Evolutionary conservation across 2,888 invertebrate species (phyloP), one percentile per base, ranked within the genome.

Genomic region (Zygothrica quintamaculata): DNA sequence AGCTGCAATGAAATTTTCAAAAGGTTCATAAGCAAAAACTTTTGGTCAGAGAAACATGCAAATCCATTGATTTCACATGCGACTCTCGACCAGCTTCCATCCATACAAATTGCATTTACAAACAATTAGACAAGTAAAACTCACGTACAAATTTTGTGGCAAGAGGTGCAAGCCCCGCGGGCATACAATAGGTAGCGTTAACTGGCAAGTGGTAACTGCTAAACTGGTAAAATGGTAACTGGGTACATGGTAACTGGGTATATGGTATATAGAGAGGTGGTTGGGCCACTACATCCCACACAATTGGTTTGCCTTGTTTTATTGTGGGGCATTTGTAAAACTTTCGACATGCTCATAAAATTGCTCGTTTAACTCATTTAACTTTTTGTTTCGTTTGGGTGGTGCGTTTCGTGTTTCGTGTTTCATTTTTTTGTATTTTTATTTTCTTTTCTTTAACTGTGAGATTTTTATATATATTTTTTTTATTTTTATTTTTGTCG

Each of bases 291-390:
- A 29, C 48, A 56, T 37, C 57, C 42, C 56, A 46, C 50, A 46
- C 64, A 66, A 74, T 70, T 56, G 70, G 71, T 74, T n/a, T 36
- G 66, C 58, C 65, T 58, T 76, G 56, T 68, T 60, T 74, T 77
- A 79, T 85, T 69, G 61, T 65, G 73, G 65, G 69, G 58, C 64
- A 76, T 84, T 78, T 65, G 70, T 50, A 33, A 79, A 86, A 86
- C 71, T 87, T 87, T 84, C 58, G 76, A 65, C 78, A 75, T 61
- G 81, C 87, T 82, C 82, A 80, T 82, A 74, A 82, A 89, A 87
- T 86, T 88, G 81, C 79, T 86, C 88, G 84, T 87, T 89, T 88
- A 88, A 89, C 88, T 88, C 87, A 80, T 88, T 89, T 84, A 89
- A 89, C 79, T 73, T 70, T 74, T 78, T 81, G 71, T 60, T 59